Evolutionary conservation across 1,140 invertebrate genomes (phyloP).

Genomic region (Diachasmimorpha longicaudata): DNA sequence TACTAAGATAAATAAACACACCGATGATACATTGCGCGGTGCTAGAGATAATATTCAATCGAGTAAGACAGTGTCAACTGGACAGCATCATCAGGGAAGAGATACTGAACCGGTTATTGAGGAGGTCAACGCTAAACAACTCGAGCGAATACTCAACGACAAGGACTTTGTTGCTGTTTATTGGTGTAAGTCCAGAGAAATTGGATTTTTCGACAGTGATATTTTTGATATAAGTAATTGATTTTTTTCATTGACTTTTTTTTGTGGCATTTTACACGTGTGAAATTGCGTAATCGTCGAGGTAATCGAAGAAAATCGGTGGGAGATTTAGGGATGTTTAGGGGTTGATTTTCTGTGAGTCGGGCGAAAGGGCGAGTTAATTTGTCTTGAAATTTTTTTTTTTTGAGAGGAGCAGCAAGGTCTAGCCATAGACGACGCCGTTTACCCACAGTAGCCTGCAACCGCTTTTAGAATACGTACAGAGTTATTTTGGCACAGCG

Average conservation of each 20-base stretch:
- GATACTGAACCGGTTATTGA: conserved; percentile 82
- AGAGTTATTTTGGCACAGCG: conserved; percentile 53
- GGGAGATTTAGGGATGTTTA: not conserved
- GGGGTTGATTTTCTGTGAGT: not conserved
- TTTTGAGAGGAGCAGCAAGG: not conserved
- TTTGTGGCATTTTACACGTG: too few species aligned
- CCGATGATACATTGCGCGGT: conserved; percentile 29
- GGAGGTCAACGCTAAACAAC: conserved; percentile 89
- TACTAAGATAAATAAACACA: conserved; percentile 31
- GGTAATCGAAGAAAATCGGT: too few species aligned
- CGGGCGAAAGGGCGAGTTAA: not conserved
- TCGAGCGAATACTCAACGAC: conserved; percentile 84
- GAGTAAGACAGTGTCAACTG: conserved; percentile 29
- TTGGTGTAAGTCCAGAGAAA: conserved; percentile 83
- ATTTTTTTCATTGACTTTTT: too few species aligned
- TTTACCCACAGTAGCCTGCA: conserved; percentile 39
- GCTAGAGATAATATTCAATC: conserved; percentile 35
- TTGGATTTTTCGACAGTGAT: not conserved
- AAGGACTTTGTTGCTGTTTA: conserved; percentile 94
- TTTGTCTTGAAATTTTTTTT: conserved; percentile 4
- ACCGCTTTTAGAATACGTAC: conserved; percentile 54
- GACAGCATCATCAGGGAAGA: conserved; percentile 36
- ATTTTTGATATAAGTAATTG: too few species aligned
- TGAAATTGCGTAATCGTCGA: too few species aligned
- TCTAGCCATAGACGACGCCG: conserved; percentile 18